phyloP scores from a whole-genome alignment of 2,797 vertebrate genomes.

The Phrynocephalus vlangalii region DNA sequence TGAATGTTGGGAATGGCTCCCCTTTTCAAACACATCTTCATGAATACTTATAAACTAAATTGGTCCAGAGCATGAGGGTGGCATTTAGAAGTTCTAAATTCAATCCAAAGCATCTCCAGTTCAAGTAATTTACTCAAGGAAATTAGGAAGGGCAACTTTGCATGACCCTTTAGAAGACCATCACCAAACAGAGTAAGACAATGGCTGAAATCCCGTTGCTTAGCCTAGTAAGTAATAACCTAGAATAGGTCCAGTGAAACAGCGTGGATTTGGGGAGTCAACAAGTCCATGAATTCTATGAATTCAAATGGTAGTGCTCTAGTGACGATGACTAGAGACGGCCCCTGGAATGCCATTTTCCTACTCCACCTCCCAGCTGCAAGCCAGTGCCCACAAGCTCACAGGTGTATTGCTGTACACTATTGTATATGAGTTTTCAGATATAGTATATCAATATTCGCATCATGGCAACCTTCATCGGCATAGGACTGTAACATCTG shows the following conservation, averaged over 20 bases:
- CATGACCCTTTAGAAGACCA: not conserved
- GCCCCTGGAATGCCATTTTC: too few relatives aligned
- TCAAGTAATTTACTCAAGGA: not conserved
- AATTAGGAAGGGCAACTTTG: not conserved
- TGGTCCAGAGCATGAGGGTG: not conserved
- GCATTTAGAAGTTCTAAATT: not conserved
- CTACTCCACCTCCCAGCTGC: too few relatives aligned
- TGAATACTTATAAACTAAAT: not conserved
- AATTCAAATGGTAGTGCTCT: too few relatives aligned
- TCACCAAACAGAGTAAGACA: too few relatives aligned
- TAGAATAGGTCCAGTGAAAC: not conserved
- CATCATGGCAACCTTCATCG: not conserved
- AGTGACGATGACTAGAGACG: too few relatives aligned
- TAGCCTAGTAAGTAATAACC: not conserved
- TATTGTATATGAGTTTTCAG: not conserved
- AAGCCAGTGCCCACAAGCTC: too few relatives aligned
- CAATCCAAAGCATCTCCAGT: not conserved
- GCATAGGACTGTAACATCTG: not conserved
- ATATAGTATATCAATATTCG: not conserved
- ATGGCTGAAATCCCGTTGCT: not conserved
- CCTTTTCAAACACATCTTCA: not conserved
- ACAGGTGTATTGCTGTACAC: not conserved
- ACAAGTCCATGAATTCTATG: too few relatives aligned
- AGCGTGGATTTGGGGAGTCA: too few relatives aligned
- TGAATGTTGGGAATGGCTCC: not conserved